Percentiles rank a stretch among this genome's conserved stretches.
phyloP scores from a whole-genome alignment of 2,888 invertebrate species.

The Eilema caniola region DNA sequence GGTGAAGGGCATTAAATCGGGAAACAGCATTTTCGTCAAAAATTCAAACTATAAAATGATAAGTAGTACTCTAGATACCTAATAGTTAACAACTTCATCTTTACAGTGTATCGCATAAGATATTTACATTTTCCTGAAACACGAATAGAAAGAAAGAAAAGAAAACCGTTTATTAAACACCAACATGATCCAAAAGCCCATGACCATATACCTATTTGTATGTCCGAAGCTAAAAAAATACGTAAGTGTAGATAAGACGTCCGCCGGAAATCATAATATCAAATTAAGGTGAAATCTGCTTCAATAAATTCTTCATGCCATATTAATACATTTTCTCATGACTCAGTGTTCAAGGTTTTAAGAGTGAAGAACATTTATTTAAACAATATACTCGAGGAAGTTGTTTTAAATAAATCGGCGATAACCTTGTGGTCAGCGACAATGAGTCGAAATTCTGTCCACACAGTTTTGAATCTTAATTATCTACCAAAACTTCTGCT shows the following conservation, averaged over 20 bases:
- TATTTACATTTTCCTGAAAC: background rate
- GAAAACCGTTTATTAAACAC: no score
- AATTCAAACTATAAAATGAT: background rate
- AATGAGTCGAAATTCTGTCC: constrained; percentile 37
- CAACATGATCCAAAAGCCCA: background rate
- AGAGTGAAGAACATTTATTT: constrained; percentile 14
- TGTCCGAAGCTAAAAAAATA: background rate
- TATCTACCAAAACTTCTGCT: background rate
- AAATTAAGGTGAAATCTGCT: background rate
- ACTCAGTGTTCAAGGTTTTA: constrained; percentile 17
- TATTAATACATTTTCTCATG: constrained; percentile 6
- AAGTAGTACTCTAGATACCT: no score
- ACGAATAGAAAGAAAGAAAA: background rate
- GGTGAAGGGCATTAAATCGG: no score
- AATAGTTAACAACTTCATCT: background rate
- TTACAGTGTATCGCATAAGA: background rate
- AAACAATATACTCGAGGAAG: constrained; percentile 21
- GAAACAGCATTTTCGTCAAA: background rate
- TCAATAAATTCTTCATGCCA: constrained; percentile 2
- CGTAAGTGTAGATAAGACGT: background rate
- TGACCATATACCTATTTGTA: background rate
- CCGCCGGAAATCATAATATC: background rate
- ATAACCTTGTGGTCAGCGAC: constrained; percentile 33
- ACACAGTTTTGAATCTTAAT: background rate
- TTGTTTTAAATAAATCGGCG: constrained; percentile 24